These are phyloP conservation scores for Orthonychiurus folsomi DNA, from an alignment of 2,888 invertebrate species.

Conservation along the genomic window DNA sequence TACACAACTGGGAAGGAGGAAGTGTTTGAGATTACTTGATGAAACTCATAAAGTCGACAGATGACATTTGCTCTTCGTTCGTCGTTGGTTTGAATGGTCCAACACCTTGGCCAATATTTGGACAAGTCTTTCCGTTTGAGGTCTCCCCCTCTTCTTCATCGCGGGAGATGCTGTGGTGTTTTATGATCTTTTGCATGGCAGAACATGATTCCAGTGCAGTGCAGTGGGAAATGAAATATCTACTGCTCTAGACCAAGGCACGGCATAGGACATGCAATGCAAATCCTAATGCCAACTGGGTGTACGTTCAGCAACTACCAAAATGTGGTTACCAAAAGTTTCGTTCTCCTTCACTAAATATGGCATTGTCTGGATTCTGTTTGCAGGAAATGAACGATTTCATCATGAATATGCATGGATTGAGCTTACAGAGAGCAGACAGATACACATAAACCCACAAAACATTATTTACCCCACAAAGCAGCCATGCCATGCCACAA, in stretches of 20 bases:
- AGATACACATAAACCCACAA: not conserved
- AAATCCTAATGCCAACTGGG: no score
- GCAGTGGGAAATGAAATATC: no score
- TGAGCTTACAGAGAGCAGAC: not conserved
- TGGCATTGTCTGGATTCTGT: not conserved
- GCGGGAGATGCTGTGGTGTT: no score
- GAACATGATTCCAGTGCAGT: no score
- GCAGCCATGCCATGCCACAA: no score
- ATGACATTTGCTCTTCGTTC: not conserved
- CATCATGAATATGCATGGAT: not conserved
- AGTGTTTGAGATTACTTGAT: not conserved
- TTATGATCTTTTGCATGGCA: no score
- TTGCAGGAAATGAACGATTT: not conserved
- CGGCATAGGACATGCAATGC: no score
- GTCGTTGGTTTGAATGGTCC: slow-evolving; percentile 5
- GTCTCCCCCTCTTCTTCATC: no score
- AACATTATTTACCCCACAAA: not conserved
- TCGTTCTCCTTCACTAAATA: not conserved
- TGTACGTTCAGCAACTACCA: no score
- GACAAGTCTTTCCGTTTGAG: slow-evolving; percentile 10
- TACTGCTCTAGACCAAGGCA: no score
- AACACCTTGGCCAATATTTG: slow-evolving; percentile 23
- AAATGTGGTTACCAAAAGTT: not conserved
- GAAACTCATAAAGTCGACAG: slow-evolving; percentile 6
- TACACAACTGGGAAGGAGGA: not conserved